A percentile compares a stretch with the other conserved stretches of the same genome.
Conservation (phyloP, 2,113 vertebrate genomes). For the Vulpes vulpes region DNA sequence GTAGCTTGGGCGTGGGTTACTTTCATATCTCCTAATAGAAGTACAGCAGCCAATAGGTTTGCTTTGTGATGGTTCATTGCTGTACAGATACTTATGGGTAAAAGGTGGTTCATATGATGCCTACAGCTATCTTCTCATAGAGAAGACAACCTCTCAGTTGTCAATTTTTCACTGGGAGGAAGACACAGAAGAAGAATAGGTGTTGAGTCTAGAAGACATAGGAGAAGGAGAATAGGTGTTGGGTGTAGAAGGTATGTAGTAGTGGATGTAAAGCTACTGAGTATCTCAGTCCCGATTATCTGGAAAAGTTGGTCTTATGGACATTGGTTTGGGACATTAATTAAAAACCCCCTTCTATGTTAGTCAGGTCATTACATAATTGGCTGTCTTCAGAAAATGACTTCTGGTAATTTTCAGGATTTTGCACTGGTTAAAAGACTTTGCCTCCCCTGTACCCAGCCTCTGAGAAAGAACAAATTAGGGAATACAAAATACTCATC, state of each 20-base stretch:
- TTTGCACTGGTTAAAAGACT: not conserved
- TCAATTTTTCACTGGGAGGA: constrained; percentile 2
- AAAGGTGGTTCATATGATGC: not conserved
- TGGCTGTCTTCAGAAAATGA: not conserved
- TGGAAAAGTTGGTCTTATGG: not conserved
- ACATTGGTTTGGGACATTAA: not conserved
- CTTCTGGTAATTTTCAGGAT: not conserved
- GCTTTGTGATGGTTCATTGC: not conserved
- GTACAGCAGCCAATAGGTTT: not conserved
- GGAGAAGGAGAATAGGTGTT: not conserved
- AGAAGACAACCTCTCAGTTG: not conserved
- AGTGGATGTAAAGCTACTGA: not conserved
- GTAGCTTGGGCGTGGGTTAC: not conserved
- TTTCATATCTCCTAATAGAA: constrained; percentile 4
- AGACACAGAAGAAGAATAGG: not conserved
- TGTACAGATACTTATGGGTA: not conserved
- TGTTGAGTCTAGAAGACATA: not conserved
- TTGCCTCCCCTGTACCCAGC: not conserved
- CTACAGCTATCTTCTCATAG: not conserved
- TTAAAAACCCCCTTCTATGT: not conserved
- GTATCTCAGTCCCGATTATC: not conserved
- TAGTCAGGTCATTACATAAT: not conserved
- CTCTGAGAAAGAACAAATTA: not conserved
- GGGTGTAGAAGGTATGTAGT: not conserved
- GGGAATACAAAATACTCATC: not conserved